Evolutionary conservation across 2,797 vertebrate genomes (phyloP).

Genomic region (Eulemur rubriventer): DNA sequence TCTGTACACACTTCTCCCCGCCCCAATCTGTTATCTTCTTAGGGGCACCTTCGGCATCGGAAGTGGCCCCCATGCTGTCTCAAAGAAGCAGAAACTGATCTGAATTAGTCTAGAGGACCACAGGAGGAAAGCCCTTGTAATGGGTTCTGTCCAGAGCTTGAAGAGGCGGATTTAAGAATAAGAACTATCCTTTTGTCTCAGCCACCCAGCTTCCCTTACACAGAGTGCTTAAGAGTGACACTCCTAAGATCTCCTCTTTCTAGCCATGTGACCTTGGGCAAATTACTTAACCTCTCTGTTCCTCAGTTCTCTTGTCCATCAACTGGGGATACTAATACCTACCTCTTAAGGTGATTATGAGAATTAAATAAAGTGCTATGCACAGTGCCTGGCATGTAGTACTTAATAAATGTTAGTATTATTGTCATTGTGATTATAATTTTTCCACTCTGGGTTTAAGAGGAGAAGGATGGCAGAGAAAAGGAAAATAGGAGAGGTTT

Average conservation of each 20-base stretch:
- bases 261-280: neutral
- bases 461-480: neutral
- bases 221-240: neutral
- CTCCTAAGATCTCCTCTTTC: neutral
- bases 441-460: neutral
- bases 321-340: neutral
- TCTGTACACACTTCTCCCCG: neutral
- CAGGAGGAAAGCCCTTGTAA: neutral
- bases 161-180: neutral
- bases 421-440: neutral
- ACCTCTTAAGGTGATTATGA: neutral
- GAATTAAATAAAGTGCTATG: neutral
- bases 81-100: conserved; percentile 28
- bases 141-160: neutral
- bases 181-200: neutral
- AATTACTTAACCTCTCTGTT: neutral
- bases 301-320: neutral
- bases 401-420: neutral
- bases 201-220: neutral
- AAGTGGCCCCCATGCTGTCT: neutral
- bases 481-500: neutral
- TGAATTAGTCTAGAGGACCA: neutral
- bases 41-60: neutral
- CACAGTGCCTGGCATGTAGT: neutral
- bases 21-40: conserved; percentile 36